Percentiles rank a stretch among this genome's conserved stretches.
Conservation (phyloP, 2,888 invertebrate species). For the Himalopsyche japonica region DNA sequence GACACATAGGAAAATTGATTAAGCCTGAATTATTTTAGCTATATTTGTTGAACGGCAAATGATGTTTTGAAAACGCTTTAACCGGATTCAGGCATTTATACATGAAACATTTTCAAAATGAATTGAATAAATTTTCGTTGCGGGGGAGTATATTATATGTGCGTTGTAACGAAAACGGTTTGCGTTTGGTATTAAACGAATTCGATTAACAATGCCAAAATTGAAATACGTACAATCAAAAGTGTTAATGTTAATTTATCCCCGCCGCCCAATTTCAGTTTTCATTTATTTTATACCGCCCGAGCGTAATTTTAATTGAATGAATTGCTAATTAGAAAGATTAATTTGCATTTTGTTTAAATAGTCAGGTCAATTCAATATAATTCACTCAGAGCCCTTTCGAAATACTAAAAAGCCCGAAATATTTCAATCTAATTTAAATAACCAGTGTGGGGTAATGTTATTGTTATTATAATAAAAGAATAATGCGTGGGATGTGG, state of each 20-base stretch:
- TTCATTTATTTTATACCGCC: conserved; percentile 8
- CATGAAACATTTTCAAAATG: no score
- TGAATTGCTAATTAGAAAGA: conserved; percentile 35
- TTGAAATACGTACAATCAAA: background rate
- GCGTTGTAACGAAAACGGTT: background rate
- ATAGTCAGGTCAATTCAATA: conserved; percentile 11
- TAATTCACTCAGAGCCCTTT: conserved; percentile 4
- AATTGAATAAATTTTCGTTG: background rate
- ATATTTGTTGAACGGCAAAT: no score
- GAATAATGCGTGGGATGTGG: background rate
- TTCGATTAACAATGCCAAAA: background rate
- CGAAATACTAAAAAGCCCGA: background rate
- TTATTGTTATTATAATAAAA: background rate
- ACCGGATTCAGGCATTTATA: no score
- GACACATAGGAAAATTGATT: no score
- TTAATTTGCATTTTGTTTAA: conserved; percentile 34
- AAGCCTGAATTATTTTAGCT: no score
- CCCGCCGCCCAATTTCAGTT: background rate
- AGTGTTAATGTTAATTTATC: background rate
- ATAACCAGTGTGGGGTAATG: background rate
- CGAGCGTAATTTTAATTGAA: conserved; percentile 17
- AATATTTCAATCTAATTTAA: background rate
- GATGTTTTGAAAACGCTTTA: no score
- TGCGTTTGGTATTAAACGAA: background rate
- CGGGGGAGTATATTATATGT: background rate